Evolutionary conservation across 2,797 vertebrate species (phyloP).

Genomic region (Neosilurus hyrtlii): DNA sequence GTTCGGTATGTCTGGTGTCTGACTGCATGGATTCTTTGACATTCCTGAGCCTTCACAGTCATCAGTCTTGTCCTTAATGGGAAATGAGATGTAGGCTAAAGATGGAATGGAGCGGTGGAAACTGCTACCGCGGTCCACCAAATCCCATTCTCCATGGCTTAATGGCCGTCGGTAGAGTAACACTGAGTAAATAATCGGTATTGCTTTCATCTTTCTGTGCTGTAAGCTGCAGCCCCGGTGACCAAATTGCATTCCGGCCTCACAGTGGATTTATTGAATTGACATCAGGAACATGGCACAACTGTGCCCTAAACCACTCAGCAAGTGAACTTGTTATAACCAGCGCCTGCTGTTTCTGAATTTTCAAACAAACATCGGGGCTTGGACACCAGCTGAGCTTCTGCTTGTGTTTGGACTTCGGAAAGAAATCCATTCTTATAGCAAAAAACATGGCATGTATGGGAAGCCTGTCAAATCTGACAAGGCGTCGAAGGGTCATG

Average conservation of each 20-base stretch:
- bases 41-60: slow-evolving; percentile 5
- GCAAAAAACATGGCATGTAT: slow-evolving; percentile 16
- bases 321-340: slow-evolving; percentile 31
- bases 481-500: slow-evolving; percentile 13
- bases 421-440: slow-evolving; percentile 11
- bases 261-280: slow-evolving; percentile 37
- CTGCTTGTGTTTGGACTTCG: background rate
- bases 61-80: slow-evolving; percentile 19
- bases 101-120: slow-evolving; percentile 14
- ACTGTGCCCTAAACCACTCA: slow-evolving; percentile 15
- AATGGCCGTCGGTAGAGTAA: slow-evolving; percentile 13
- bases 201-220: slow-evolving; percentile 34
- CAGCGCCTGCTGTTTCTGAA: slow-evolving; percentile 17
- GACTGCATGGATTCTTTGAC: background rate
- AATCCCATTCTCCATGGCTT: slow-evolving; percentile 29
- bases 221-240: slow-evolving; percentile 25
- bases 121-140: slow-evolving; percentile 5
- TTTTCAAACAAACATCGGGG: slow-evolving; percentile 11
- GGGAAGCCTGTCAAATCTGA: slow-evolving; percentile 25
- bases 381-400: background rate
- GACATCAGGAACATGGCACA: slow-evolving; percentile 34
- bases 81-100: slow-evolving; percentile 20
- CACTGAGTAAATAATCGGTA: slow-evolving; percentile 36
- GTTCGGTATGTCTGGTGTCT: background rate
- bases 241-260: slow-evolving; percentile 24